phyloP scores from a whole-genome alignment of 2,888 invertebrate genomes.

The Argynnis bischoffii region DNA sequence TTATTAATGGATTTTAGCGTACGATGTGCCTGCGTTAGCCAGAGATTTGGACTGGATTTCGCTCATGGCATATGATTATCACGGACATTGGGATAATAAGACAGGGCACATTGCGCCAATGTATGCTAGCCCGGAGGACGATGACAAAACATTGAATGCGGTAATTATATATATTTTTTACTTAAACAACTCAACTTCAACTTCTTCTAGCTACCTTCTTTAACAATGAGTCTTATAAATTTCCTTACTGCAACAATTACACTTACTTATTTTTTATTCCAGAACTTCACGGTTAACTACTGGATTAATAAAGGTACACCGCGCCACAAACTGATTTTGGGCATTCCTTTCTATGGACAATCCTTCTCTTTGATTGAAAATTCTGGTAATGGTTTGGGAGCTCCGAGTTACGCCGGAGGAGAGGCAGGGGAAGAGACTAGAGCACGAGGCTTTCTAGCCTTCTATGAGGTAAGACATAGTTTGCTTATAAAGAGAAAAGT shows the following conservation, averaged over 20 bases:
- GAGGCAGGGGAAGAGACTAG: slow-evolving; percentile 94
- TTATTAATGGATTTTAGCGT: slow-evolving; percentile 63
- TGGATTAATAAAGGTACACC: slow-evolving; percentile 93
- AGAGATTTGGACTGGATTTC: slow-evolving; percentile 93
- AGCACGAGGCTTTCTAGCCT: slow-evolving; percentile 93
- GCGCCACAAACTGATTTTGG: slow-evolving; percentile 90
- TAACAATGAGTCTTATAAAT: too few relatives aligned
- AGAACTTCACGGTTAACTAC: slow-evolving; percentile 94
- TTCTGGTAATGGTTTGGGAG: slow-evolving; percentile 86
- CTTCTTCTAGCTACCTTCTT: neutral
- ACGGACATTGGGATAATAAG: slow-evolving; percentile 95
- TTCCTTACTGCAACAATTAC: neutral
- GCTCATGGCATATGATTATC: slow-evolving; percentile 95
- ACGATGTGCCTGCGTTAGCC: slow-evolving; percentile 89
- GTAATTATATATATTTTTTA: slow-evolving; percentile 63
- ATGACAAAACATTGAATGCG: slow-evolving; percentile 89
- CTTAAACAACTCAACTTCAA: neutral
- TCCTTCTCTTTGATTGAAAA: slow-evolving; percentile 90
- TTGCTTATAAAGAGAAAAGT: too few relatives aligned
- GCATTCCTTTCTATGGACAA: slow-evolving; percentile 95
- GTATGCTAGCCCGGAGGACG: slow-evolving; percentile 88
- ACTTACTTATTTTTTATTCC: slow-evolving; percentile 32
- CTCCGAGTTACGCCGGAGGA: slow-evolving; percentile 91
- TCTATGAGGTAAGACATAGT: slow-evolving; percentile 87
- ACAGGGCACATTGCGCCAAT: slow-evolving; percentile 95